phyloP scores from a whole-genome alignment of 2,113 vertebrate genomes.

The Glareola pratincola region DNA sequence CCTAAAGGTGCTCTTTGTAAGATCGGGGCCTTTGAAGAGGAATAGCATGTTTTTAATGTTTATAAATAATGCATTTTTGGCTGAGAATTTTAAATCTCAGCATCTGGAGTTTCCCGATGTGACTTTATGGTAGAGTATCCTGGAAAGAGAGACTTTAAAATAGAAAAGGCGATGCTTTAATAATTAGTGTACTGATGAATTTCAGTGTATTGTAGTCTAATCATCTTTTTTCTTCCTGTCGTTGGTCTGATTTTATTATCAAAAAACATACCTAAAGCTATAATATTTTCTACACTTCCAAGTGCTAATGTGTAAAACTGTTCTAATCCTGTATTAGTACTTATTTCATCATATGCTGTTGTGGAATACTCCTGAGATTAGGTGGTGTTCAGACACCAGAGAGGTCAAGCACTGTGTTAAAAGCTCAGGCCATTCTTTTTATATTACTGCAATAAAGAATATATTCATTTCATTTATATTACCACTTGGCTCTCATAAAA shows the following conservation, averaged over 20 bases:
- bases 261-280: constrained; percentile 20
- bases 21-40: not conserved
- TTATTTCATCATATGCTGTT: constrained; percentile 44
- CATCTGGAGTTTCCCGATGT: not conserved
- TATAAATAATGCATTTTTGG: constrained; percentile 8
- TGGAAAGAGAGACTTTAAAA: not conserved
- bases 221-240: not conserved
- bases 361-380: constrained; percentile 51
- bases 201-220: not conserved
- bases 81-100: not conserved
- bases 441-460: constrained; percentile 71
- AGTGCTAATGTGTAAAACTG: constrained; percentile 50
- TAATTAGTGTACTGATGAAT: not conserved
- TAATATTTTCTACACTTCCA: constrained; percentile 29
- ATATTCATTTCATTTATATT: constrained; percentile 74
- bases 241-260: not conserved
- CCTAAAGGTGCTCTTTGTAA: not conserved
- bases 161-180: not conserved
- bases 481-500: constrained; percentile 73
- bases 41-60: not conserved
- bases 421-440: constrained; percentile 70
- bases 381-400: constrained; percentile 47
- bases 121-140: not conserved
- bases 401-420: constrained; percentile 71
- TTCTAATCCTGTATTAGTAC: constrained; percentile 45